A percentile compares a stretch with the other conserved stretches of the same genome.
phyloP scores from a whole-genome alignment of 2,888 invertebrate species.

The Protodeltote pygarga region DNA sequence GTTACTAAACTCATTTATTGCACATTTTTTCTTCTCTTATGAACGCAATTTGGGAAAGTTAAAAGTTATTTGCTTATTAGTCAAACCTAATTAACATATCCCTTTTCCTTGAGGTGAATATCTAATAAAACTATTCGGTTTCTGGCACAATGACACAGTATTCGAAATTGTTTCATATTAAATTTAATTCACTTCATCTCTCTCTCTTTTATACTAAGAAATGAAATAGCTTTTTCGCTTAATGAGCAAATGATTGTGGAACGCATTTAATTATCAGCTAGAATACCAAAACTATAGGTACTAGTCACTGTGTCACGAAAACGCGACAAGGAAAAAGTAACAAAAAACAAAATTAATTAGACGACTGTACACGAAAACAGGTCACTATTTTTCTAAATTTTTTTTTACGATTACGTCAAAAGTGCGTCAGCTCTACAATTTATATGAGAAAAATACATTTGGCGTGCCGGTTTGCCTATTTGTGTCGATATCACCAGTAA shows the following conservation, averaged over 20 bases:
- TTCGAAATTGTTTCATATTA: conserved; percentile 8
- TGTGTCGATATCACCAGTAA: conserved; percentile 15
- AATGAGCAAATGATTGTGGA: conserved; percentile 15
- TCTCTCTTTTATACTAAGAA: neutral
- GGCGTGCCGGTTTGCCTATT: conserved; percentile 14
- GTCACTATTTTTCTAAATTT: conserved; percentile 2
- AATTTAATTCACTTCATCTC: neutral
- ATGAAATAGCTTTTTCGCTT: conserved; percentile 10
- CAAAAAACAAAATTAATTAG: conserved; percentile 11
- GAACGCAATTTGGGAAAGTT: neutral
- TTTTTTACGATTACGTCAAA: conserved; percentile 8
- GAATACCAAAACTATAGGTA: conserved; percentile 14
- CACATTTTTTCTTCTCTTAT: neutral
- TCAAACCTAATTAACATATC: conserved; percentile 15
- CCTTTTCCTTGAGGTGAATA: too few species aligned
- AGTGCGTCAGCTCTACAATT: conserved; percentile 24
- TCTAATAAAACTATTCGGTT: conserved; percentile 8
- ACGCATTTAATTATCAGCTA: conserved; percentile 20
- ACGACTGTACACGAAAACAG: neutral
- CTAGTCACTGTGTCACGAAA: conserved; percentile 3
- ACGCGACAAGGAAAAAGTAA: conserved; percentile 12
- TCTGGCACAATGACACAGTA: conserved; percentile 15
- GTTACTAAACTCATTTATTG: conserved; percentile 16
- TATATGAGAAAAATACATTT: conserved; percentile 25
- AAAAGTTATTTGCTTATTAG: conserved; percentile 22